Evolutionary conservation across 2,113 vertebrate species (phyloP).

Genomic region (Otocyon megalotis): DNA sequence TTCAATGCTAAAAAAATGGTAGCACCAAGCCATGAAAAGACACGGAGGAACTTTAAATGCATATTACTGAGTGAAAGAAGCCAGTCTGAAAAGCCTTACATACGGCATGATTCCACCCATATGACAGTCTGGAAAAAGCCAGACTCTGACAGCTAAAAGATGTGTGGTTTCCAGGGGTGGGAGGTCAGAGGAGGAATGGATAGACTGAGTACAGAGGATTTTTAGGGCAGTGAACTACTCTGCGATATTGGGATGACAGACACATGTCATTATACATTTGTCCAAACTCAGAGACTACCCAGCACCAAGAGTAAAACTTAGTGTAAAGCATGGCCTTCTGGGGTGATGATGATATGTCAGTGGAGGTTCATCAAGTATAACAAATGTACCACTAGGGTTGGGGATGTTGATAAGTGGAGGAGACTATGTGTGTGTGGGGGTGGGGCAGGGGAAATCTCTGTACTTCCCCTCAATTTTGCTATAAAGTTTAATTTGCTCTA

Average conservation of each 20-base stretch:
- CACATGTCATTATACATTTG: background rate
- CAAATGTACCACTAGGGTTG: accelerated
- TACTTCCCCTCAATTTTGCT: background rate
- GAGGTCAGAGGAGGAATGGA: too few species aligned
- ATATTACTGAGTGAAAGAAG: background rate
- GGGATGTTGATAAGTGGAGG: background rate
- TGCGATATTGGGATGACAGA: background rate
- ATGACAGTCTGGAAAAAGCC: background rate
- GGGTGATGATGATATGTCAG: background rate
- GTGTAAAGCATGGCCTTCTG: background rate
- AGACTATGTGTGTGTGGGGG: background rate
- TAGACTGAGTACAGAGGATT: background rate
- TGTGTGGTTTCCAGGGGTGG: background rate
- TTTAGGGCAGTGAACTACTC: background rate
- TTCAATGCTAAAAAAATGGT: background rate
- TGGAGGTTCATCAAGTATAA: accelerated
- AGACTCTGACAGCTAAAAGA: background rate
- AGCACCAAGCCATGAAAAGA: background rate
- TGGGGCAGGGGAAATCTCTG: background rate
- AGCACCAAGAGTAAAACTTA: background rate
- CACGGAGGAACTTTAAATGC: background rate
- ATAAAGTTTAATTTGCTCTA: background rate
- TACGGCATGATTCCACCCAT: background rate
- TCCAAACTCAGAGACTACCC: background rate
- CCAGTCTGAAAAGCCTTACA: background rate